Evolutionary conservation across 2,113 vertebrate species (phyloP).

Genomic region (Syngnathus floridae): DNA sequence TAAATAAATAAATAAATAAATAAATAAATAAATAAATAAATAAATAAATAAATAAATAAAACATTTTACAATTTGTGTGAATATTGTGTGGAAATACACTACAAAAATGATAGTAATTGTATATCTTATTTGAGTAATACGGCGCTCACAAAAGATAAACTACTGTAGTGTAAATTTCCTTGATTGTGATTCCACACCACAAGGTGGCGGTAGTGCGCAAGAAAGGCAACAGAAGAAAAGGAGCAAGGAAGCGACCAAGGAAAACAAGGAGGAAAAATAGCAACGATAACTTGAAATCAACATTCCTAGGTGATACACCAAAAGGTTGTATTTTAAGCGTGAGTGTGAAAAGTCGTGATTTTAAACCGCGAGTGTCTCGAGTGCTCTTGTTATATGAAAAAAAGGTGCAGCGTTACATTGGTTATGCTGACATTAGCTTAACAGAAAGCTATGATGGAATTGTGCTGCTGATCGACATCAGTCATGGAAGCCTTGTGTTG

Average conservation of each 20-base stretch:
- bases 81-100: neutral
- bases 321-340: neutral
- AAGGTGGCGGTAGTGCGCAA: neutral
- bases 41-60: neutral
- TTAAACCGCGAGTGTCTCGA: neutral
- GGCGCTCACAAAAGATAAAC: neutral
- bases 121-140: too few species aligned
- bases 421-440: neutral
- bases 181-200: neutral
- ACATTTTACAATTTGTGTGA: neutral
- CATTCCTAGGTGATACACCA: neutral
- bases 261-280: neutral
- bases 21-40: neutral
- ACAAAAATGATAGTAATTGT: neutral
- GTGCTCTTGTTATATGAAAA: neutral
- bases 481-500: neutral
- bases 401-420: neutral
- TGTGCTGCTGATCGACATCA: neutral
- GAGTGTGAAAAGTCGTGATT: neutral
- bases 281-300: neutral
- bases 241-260: neutral
- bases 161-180: neutral
- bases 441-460: neutral
- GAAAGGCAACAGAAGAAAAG: neutral
- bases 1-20: neutral